These are phyloP conservation scores for Brenthis daphne DNA, from an alignment of 2,888 invertebrate genomes.

Conservation along the genomic window DNA sequence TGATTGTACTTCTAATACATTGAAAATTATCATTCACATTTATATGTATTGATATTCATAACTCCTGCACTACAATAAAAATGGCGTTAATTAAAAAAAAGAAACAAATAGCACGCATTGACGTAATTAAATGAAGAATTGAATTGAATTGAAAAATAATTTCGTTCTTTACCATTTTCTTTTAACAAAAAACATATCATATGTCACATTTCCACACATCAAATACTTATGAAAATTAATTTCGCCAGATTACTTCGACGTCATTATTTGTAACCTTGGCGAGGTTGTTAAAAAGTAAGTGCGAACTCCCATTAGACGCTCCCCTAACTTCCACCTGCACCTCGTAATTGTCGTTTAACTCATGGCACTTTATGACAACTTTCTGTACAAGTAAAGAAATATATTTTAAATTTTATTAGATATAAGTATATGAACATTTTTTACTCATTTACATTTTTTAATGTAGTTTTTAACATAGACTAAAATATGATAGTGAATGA, in stretches of 20 bases:
- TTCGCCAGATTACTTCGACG: constrained; percentile 20
- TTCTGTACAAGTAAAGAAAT: constrained; percentile 4
- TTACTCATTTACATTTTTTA: background rate
- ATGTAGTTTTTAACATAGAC: too few species aligned
- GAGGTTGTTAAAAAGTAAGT: constrained; percentile 74
- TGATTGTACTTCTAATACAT: too few species aligned
- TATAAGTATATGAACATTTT: background rate
- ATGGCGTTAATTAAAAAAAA: background rate
- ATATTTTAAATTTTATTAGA: constrained; percentile 1
- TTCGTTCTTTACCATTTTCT: too few species aligned
- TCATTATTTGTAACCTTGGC: constrained; percentile 37
- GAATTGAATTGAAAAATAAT: too few species aligned
- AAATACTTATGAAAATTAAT: constrained; percentile 25
- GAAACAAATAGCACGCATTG: too few species aligned
- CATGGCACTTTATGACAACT: constrained; percentile 23
- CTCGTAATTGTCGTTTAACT: constrained; percentile 43
- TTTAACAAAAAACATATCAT: too few species aligned
- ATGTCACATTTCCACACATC: background rate
- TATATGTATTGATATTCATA: too few species aligned
- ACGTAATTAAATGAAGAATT: background rate
- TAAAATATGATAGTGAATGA: too few species aligned
- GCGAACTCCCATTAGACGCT: constrained; percentile 54
- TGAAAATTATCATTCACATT: too few species aligned
- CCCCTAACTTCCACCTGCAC: constrained; percentile 46
- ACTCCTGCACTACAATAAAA: too few species aligned